Percentiles rank a stretch among this genome's conserved stretches.
Conservation (phyloP, 2,888 invertebrate genomes). For the Sphinx pinastri region DNA sequence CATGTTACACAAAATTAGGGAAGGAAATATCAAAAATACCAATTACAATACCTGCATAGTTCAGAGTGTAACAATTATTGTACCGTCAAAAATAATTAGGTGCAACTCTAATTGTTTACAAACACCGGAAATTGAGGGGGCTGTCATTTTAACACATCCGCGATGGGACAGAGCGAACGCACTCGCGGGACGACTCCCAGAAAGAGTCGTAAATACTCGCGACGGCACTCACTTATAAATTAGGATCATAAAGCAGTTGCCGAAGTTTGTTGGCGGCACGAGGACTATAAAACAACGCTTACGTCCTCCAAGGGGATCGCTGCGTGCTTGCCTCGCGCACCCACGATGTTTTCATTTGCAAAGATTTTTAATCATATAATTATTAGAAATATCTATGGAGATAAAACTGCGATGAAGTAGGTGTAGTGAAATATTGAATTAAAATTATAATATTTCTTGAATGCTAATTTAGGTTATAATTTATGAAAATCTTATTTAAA, state of each 20-base stretch:
- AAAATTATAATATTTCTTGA: too few species aligned
- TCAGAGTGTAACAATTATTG: not conserved
- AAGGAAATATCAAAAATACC: too few species aligned
- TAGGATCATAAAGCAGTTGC: constrained; percentile 83
- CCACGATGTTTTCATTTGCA: constrained; percentile 70
- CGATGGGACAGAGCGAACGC: constrained; percentile 54
- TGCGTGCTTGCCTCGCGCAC: constrained; percentile 56
- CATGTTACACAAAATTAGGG: too few species aligned
- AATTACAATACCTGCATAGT: not conserved
- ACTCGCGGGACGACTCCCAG: constrained; percentile 74
- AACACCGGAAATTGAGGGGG: not conserved
- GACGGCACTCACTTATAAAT: constrained; percentile 83
- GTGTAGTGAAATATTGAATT: not conserved
- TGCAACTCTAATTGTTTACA: constrained; percentile 5
- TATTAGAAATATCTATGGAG: not conserved
- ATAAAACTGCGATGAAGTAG: not conserved
- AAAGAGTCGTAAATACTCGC: constrained; percentile 80
- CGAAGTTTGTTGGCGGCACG: constrained; percentile 81
- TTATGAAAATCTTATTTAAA: too few species aligned
- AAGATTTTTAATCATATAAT: constrained; percentile 40
- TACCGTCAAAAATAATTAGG: not conserved
- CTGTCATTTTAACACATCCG: not conserved
- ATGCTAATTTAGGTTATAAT: too few species aligned
- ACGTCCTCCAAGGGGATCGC: constrained; percentile 62
- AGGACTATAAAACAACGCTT: constrained; percentile 81